phyloP scores from a whole-genome alignment of 2,113 vertebrate genomes.

The Takifugu bimaculatus region DNA sequence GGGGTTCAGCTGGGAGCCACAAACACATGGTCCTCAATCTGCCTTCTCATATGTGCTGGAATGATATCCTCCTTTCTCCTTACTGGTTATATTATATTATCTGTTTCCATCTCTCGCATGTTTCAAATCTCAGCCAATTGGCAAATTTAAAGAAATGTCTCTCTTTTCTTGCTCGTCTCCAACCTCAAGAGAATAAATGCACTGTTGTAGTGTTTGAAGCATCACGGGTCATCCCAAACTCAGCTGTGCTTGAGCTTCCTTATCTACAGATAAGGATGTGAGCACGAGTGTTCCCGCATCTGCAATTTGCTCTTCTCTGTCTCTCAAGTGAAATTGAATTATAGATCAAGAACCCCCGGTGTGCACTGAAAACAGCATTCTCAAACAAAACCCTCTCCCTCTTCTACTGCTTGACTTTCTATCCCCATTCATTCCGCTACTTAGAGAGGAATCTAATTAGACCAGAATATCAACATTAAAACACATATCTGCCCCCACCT shows the following conservation, averaged over 20 bases:
- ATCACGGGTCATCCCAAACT: conserved; percentile 14
- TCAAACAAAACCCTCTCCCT: conserved; percentile 43
- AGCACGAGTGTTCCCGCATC: conserved; percentile 28
- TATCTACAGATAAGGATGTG: conserved; percentile 12
- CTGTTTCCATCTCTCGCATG: no score
- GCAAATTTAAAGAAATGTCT: no score
- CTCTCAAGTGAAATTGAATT: conserved; percentile 51
- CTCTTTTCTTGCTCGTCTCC: neutral
- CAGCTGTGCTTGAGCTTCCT: conserved; percentile 1
- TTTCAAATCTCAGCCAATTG: no score
- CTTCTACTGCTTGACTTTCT: conserved; percentile 31
- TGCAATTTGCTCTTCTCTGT: conserved; percentile 38
- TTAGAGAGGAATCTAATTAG: conserved; percentile 74
- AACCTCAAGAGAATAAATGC: conserved; percentile 11
- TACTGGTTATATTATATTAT: neutral
- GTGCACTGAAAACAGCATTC: conserved; percentile 40
- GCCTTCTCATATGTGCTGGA: conserved; percentile 58
- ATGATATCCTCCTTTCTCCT: conserved; percentile 38
- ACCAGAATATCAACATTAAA: conserved; percentile 73
- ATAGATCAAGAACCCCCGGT: conserved; percentile 51
- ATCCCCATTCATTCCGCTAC: conserved; percentile 63
- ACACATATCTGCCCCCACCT: conserved; percentile 50
- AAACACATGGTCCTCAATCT: conserved; percentile 64
- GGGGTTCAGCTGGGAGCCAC: conserved; percentile 60
- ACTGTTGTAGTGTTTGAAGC: conserved; percentile 14